Evolutionary conservation across 2,797 vertebrate genomes (phyloP), one percentile per base, ranked within the genome.

Genomic region (Coluber constrictor): DNA sequence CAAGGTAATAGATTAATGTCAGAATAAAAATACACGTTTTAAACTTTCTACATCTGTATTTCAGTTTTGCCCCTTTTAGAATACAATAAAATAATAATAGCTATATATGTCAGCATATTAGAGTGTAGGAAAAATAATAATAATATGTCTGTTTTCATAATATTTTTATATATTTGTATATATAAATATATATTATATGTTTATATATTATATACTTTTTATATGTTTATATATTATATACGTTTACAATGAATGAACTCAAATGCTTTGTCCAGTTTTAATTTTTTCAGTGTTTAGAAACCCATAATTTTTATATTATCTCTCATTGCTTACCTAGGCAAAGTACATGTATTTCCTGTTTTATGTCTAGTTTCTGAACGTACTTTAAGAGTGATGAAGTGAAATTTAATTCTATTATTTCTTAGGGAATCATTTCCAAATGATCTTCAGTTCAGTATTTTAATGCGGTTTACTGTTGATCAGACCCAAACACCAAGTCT

Each of bases 401-500:
- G 13, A 90, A 23, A n/a, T 51, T 91, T 88, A 12, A 79, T 47
- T 12, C 11, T 23, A 91, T 92, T 20, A 88, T 91, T 95, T 96
- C 96, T 96, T 97, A 99, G 99, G 95, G 99, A 99, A 96, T 99
- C 98, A 94, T 99, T 99, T 97, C 98, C 99, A 95, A 99, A 99
- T 91, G 99, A 99, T 95, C 98, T 99, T 87, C 99, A 99, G 96
- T 99, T 99, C 95, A 99, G 98, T 95, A 99, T 99, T 97, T 98
- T 99, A 93, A 99, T 99, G 99, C 98, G 99, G 97, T 99, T 99
- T 97, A 99, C 99, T 90, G 99, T 99, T 96, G 99, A 99, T 97
- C 99, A 99, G 98, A 99, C 99, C 2, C 99, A 99, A 97, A 99
- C 99, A 55, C 99, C 99, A 92, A 99, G 99, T 96, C 97, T 99